phyloP scores from a whole-genome alignment of 1,140 invertebrate species.

The Hypsibius dujardini region DNA sequence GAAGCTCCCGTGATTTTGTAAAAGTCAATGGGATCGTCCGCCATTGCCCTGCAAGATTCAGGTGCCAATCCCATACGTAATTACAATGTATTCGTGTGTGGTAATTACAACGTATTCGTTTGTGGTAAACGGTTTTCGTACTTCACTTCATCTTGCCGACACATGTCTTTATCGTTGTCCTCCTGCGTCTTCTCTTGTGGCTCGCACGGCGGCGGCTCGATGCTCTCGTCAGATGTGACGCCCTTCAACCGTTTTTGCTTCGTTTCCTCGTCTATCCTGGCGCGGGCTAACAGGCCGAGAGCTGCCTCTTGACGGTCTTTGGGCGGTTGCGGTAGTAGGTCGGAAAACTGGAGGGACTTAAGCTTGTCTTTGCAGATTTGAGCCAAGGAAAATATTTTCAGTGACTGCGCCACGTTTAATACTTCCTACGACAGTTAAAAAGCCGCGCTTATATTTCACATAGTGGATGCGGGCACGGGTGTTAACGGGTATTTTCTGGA shows the following conservation, averaged over 20 bases:
- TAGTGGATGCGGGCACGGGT: too few species aligned
- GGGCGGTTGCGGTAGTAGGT: background rate
- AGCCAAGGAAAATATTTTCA: slow-evolving; percentile 1
- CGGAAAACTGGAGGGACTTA: slow-evolving; percentile 13
- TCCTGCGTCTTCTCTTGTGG: too few species aligned
- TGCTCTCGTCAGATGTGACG: background rate
- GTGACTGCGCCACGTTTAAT: slow-evolving; percentile 4
- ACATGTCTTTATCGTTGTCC: too few species aligned
- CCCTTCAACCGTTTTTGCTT: background rate
- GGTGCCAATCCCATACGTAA: too few species aligned
- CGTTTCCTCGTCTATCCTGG: background rate
- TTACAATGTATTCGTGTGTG: too few species aligned
- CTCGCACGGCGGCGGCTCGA: too few species aligned
- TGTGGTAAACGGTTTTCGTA: too few species aligned
- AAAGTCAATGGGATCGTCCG: background rate
- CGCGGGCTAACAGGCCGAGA: background rate
- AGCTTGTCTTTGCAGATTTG: slow-evolving; percentile 14
- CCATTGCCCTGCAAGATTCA: slow-evolving; percentile 8
- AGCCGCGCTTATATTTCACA: too few species aligned
- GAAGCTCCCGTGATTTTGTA: background rate
- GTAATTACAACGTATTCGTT: too few species aligned
- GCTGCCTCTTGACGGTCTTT: background rate
- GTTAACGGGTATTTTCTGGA: too few species aligned
- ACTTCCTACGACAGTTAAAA: background rate
- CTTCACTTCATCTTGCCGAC: too few species aligned